phyloP scores from a whole-genome alignment of 2,113 vertebrate genomes.

The Menura novaehollandiae region DNA sequence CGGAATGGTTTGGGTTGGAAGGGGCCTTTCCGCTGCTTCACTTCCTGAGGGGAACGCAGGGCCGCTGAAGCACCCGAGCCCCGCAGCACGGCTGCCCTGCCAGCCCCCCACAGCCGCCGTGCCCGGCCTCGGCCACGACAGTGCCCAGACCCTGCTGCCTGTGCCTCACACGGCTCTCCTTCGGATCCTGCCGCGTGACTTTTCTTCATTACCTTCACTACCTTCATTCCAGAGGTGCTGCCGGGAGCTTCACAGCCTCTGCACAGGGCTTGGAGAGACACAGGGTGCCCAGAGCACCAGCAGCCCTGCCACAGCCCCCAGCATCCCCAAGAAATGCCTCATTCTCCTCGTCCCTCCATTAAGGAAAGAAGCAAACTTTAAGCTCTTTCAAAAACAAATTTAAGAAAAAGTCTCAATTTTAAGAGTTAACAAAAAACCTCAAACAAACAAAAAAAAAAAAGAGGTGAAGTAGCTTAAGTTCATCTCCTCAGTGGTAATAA shows the following conservation, averaged over 20 bases:
- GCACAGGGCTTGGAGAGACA: fast-evolving
- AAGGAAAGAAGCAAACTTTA: background rate
- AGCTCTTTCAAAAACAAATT: background rate
- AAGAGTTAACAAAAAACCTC: background rate
- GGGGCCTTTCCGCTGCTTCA: background rate
- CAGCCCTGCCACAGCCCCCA: fast-evolving
- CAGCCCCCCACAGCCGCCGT: fast-evolving
- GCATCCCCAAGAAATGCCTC: background rate
- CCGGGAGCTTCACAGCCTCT: background rate
- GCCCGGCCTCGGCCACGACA: fast-evolving
- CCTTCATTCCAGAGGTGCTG: fast-evolving
- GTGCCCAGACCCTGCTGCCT: fast-evolving
- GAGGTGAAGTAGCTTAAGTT: conserved; percentile 25
- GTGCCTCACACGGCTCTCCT: fast-evolving
- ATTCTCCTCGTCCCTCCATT: background rate
- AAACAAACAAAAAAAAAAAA: too few species aligned
- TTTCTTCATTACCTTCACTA: background rate
- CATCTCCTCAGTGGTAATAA: conserved; percentile 47
- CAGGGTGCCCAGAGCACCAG: background rate
- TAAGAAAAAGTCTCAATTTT: background rate
- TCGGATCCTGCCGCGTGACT: fast-evolving
- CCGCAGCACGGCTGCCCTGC: background rate
- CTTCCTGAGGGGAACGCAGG: fast-evolving
- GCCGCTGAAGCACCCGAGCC: background rate
- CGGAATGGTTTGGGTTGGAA: background rate